Base-by-base conservation (phyloP, 2,113 vertebrate species). In the western clawed frog (Xenopus tropicalis) region DNA sequence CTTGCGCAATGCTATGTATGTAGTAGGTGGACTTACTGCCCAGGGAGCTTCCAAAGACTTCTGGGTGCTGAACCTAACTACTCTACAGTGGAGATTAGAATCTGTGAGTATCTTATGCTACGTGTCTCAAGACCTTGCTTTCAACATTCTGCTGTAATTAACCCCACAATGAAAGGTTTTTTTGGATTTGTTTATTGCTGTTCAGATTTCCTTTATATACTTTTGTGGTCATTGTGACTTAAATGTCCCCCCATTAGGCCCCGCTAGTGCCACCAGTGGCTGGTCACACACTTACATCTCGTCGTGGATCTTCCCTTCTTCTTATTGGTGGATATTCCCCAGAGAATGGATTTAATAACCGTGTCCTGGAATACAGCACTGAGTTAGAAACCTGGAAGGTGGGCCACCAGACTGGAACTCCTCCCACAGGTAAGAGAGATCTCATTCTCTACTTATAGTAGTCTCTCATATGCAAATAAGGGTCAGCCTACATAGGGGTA, bases 251-350 rank as follows among this genome's bases (percentile, higher is more conserved):
- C 29, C 29, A 17, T n/a, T 80, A 96, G 92, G 87, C 88, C n/a
- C 78, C 88, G 78, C 66, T 93, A 66, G 80, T 96, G 70, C 93
- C 94, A 0, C 85, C 91, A 0, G 83, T 97, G 23, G 93, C 94
- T 0, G 95, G 95, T 11, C 95, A 97, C 81, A 94, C 92, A 0
- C 88, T 97, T 20, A 95, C 94, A 5, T 86, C 91, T 20, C 90
- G 93, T 5, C 84, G 85, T 24, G 90, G 91, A 74, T 81, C 88
- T 0, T 90, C 91, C 2, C 84, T 96, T 77, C 84, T 97, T 14
- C 83, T 97, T 66, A 92, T 97, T 37, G 95, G 95, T 0, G 95
- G 95, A 29, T 97, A 97, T 77, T 96, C 95, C 9, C 93, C 94
- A 0, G 92, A 95, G 66, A 94, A 93, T 16, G 94, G 94, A 56